phyloP scores from a whole-genome alignment of 2,113 vertebrate species.

The Okapia johnstoni region DNA sequence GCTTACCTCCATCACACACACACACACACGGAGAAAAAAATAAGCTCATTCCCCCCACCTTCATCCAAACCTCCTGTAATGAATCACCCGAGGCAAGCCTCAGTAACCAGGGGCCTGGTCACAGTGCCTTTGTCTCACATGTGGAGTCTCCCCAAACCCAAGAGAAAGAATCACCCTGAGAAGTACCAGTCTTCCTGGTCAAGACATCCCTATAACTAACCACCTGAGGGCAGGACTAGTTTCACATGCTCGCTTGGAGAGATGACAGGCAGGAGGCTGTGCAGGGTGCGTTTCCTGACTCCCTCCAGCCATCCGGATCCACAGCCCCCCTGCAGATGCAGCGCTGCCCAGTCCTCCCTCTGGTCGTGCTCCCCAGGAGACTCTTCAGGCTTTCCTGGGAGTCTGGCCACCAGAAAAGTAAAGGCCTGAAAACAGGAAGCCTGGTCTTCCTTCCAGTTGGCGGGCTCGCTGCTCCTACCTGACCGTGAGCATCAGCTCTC shows the following conservation, averaged over 20 bases:
- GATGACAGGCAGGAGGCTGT: background rate
- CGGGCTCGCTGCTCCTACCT: background rate
- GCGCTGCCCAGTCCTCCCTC: background rate
- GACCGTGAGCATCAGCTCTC: background rate
- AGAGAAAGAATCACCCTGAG: background rate
- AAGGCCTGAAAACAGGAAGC: background rate
- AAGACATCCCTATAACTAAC: background rate
- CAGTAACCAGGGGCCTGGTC: background rate
- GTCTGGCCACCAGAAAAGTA: background rate
- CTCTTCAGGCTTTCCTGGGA: background rate
- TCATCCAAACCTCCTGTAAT: background rate
- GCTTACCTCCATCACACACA: too few species aligned
- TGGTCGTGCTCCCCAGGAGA: background rate
- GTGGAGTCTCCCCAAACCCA: background rate
- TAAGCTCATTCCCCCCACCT: background rate
- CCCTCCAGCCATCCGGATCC: background rate
- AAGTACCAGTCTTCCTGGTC: background rate
- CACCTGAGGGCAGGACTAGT: background rate
- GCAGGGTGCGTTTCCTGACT: background rate
- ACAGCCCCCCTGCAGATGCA: background rate
- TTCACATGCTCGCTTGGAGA: background rate
- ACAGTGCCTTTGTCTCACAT: background rate
- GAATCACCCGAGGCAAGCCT: background rate
- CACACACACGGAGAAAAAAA: too few species aligned
- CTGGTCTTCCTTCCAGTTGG: background rate